Percentiles rank a stretch among this genome's conserved stretches.
Conservation (phyloP, 2,888 invertebrate genomes). For the Aspidapion aeneum region DNA sequence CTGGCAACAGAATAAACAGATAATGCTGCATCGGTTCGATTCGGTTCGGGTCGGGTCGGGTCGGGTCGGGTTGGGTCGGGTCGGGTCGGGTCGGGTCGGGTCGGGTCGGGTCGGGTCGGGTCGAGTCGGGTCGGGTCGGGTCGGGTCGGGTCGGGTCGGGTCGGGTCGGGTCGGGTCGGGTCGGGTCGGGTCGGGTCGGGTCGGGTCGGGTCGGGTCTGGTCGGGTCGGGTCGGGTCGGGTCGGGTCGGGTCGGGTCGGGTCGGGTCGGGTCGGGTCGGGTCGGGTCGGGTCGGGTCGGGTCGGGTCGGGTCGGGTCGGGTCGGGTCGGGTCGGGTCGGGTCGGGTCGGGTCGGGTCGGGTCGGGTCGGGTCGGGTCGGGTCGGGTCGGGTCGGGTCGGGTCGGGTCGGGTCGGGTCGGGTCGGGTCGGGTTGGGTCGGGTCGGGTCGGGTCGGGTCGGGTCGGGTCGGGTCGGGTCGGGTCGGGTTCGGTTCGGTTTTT, state of each 20-base stretch:
- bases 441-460: not conserved
- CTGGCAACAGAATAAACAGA: no score
- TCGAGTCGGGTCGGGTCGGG: slow-evolving; percentile 22
- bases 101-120: slow-evolving; percentile 21
- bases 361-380: not conserved
- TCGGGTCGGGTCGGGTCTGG: slow-evolving; percentile 21
- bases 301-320: slow-evolving; percentile 20
- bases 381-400: not conserved
- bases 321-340: not conserved
- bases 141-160: slow-evolving; percentile 23
- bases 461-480: not conserved
- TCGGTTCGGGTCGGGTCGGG: no score
- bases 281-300: slow-evolving; percentile 23
- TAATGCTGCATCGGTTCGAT: no score
- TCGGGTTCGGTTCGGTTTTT: not conserved
- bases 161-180: slow-evolving; percentile 24
- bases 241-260: slow-evolving; percentile 23
- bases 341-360: not conserved
- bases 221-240: slow-evolving; percentile 23
- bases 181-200: slow-evolving; percentile 23
- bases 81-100: slow-evolving; percentile 22
- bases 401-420: not conserved
- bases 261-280: slow-evolving; percentile 24
- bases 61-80: slow-evolving; percentile 6
- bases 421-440: not conserved